Percentiles rank a stretch among this genome's conserved stretches.
Conservation (phyloP, 2,888 invertebrate species). For the Drosophila anceps region DNA sequence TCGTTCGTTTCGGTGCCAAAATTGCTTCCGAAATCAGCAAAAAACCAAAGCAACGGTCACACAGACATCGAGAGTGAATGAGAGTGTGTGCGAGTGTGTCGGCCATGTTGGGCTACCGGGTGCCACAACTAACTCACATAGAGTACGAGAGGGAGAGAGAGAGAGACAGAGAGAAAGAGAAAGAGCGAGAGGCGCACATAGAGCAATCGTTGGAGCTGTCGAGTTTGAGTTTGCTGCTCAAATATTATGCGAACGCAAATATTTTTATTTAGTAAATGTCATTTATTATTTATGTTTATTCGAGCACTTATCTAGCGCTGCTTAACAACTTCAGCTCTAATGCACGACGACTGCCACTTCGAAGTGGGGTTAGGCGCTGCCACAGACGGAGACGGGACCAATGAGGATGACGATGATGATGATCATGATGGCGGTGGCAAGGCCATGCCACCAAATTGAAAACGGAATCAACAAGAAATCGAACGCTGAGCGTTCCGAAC, state of each 20-base stretch:
- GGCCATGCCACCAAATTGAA: slow-evolving; percentile 72
- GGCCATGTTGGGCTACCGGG: slow-evolving; percentile 60
- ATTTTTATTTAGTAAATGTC: slow-evolving; percentile 85
- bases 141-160: slow-evolving; percentile 1
- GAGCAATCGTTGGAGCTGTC: slow-evolving; percentile 71
- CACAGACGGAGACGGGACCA: not conserved
- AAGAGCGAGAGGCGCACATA: slow-evolving; percentile 62
- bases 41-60: slow-evolving; percentile 58
- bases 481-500: slow-evolving; percentile 40
- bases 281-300: slow-evolving; percentile 84
- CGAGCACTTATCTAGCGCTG: slow-evolving; percentile 84
- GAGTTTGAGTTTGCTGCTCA: slow-evolving; percentile 82
- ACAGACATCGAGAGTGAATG: slow-evolving; percentile 40
- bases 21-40: slow-evolving; percentile 79
- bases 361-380: slow-evolving; percentile 25
- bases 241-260: slow-evolving; percentile 84
- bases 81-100: slow-evolving; percentile 46
- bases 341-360: slow-evolving; percentile 56
- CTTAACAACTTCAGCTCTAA: slow-evolving; percentile 82
- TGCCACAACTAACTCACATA: slow-evolving; percentile 54
- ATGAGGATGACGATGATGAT: slow-evolving; percentile 15
- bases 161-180: not conserved
- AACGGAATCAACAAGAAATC: slow-evolving; percentile 80
- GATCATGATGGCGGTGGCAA: slow-evolving; percentile 48
- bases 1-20: slow-evolving; percentile 74